Evolutionary conservation across 35 echinoderm and acorn worm species (phyloP).

Genomic region (Acanthaster planci): DNA sequence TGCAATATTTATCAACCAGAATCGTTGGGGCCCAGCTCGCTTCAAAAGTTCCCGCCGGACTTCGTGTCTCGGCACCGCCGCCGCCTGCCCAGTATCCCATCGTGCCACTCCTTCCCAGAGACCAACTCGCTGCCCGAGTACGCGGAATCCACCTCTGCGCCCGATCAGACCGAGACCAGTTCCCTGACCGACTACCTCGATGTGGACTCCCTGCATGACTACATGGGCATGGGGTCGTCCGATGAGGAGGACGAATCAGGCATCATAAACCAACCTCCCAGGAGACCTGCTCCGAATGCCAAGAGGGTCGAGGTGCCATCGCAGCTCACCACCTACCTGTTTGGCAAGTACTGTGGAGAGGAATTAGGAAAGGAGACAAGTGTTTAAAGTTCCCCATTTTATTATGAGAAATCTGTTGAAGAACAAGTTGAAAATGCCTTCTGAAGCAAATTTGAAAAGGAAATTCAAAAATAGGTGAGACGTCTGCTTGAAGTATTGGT

Average conservation of each 20-base stretch:
- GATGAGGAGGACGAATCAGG: not conserved
- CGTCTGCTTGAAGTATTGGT: too few relatives aligned
- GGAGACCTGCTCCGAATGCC: not conserved
- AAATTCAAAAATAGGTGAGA: too few relatives aligned
- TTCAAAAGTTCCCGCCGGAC: not conserved
- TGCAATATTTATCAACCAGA: not conserved
- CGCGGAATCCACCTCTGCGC: not conserved
- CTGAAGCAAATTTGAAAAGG: too few relatives aligned
- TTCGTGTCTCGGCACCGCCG: not conserved
- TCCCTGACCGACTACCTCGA: conserved; percentile 2
- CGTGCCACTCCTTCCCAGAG: not conserved
- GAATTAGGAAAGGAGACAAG: conserved; percentile 20
- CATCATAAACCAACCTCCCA: not conserved
- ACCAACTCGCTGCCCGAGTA: conserved; percentile 1
- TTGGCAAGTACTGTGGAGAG: conserved; percentile 16
- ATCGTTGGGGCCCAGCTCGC: not conserved
- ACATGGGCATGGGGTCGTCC: conserved; percentile 13
- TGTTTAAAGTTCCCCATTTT: not conserved
- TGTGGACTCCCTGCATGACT: conserved; percentile 6
- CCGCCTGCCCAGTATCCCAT: not conserved
- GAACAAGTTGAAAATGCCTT: not conserved
- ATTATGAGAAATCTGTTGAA: not conserved
- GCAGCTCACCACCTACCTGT: not conserved
- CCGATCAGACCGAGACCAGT: not conserved
- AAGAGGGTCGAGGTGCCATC: conserved; percentile 10